Base-by-base conservation (phyloP, 2,888 invertebrate species). In the Stictocephala bisonia region DNA sequence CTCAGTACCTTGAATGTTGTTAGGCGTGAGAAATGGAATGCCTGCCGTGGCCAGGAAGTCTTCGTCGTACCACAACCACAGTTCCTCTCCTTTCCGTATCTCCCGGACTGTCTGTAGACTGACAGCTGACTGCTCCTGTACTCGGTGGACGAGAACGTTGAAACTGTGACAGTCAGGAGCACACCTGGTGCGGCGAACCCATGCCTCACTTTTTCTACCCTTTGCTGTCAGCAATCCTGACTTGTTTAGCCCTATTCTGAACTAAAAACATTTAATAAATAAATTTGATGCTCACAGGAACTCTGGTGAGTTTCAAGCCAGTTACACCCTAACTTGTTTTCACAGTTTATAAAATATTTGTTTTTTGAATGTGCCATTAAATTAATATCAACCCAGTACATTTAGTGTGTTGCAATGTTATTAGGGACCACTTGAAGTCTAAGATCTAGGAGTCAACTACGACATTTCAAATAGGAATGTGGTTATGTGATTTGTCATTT, bases 51-150 rank as follows among this genome's bases (percentile, higher is more conserved):
- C 89, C 13, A 93, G 86, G 74, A 93, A 85, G 76, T 90, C 90
- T 78, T 93, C 92, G 6, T 92, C 90, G 83, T 95, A 95, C 96
- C 97, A 97, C 79, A 94, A 87, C 29, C 89, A 85, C 58, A 95
- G 85, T 79, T 92, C 91, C 74, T 92, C 90, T 35, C 91, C 92
- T 1, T 86, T 85, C 53, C 86, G 84, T 31, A 90, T 85, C 0
- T 84, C 83, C 76, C 84, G 84, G 7, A 86, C 86, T 0, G 85
- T 84, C 81, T 86, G 86, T 3, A 89, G 80, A 0, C 85, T 80
- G 64, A 81, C 44, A 6, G 60, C 20, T 2, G 60, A 60, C 9
- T 2, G 6, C 15, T 41, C 24, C 13, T 31, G 35, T 27, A 13
- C 31, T 44, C 18, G 81, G 78, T 40, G 83, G n/a, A 90, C 80